These are phyloP conservation scores for Trinorchestia longiramus DNA, from an alignment of 1,140 invertebrate species.

Conservation along the genomic window DNA sequence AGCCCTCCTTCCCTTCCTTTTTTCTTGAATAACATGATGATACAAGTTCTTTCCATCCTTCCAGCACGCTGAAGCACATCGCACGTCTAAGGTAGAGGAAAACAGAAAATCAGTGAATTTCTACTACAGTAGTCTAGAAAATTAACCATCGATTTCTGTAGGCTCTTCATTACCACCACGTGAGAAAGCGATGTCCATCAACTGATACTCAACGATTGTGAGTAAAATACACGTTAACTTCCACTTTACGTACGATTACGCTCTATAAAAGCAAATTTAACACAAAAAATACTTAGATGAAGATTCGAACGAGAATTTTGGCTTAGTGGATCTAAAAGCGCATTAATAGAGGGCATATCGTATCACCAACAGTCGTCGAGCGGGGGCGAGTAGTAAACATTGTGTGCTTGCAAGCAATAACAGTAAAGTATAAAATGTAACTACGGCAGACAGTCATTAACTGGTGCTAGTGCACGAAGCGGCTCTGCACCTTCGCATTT, in stretches of 20 bases:
- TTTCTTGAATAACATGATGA: background rate
- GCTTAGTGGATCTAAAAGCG: background rate
- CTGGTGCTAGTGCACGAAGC: background rate
- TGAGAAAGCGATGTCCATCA: background rate
- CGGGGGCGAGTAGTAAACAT: background rate
- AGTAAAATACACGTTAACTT: background rate
- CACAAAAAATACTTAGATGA: background rate
- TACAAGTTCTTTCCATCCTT: too few species aligned
- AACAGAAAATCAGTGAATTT: too few species aligned
- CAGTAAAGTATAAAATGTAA: conserved; percentile 28
- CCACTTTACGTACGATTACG: background rate
- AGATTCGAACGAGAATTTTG: background rate
- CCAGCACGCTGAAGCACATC: too few species aligned
- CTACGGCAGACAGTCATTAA: background rate
- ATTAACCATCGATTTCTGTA: background rate
- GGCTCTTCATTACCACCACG: background rate
- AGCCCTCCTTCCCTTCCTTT: background rate
- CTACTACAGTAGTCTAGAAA: background rate
- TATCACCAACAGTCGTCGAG: background rate
- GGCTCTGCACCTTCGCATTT: background rate
- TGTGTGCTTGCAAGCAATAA: background rate
- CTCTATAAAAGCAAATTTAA: background rate
- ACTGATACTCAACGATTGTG: background rate
- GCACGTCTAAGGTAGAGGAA: too few species aligned
- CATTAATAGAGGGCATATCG: background rate